Conservation (phyloP, 2,113 vertebrate species). For the Capra hircus region DNA sequence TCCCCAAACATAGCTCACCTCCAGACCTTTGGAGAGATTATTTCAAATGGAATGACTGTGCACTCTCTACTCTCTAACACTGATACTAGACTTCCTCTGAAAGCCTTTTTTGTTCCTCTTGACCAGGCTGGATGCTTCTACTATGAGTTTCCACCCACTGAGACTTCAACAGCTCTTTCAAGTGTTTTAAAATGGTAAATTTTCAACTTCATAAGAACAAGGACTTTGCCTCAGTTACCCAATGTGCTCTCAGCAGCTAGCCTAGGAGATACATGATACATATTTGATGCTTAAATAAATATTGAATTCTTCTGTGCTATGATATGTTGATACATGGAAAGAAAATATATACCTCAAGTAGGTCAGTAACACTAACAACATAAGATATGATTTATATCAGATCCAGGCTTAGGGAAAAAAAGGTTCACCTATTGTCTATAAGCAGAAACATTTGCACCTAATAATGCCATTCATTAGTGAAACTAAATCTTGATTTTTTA, state of each 20-base stretch:
- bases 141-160: background rate
- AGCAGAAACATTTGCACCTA: background rate
- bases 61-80: background rate
- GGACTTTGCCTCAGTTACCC: background rate
- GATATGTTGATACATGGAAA: background rate
- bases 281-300: background rate
- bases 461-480: background rate
- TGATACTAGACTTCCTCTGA: background rate
- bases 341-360: background rate
- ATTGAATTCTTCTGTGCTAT: background rate
- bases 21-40: background rate
- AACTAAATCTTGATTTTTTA: constrained; percentile 11
- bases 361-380: background rate
- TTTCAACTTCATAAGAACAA: background rate
- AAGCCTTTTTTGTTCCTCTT: background rate
- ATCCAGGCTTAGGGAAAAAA: background rate
- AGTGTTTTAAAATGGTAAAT: constrained; percentile 6
- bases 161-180: background rate
- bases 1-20: background rate
- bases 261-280: background rate
- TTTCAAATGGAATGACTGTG: background rate
- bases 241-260: background rate
- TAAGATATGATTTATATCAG: background rate
- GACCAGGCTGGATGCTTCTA: background rate
- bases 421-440: background rate